Percentiles rank a stretch among this genome's conserved stretches.
phyloP scores from a whole-genome alignment of 1,140 invertebrate genomes.

The Nasonia longicornis region DNA sequence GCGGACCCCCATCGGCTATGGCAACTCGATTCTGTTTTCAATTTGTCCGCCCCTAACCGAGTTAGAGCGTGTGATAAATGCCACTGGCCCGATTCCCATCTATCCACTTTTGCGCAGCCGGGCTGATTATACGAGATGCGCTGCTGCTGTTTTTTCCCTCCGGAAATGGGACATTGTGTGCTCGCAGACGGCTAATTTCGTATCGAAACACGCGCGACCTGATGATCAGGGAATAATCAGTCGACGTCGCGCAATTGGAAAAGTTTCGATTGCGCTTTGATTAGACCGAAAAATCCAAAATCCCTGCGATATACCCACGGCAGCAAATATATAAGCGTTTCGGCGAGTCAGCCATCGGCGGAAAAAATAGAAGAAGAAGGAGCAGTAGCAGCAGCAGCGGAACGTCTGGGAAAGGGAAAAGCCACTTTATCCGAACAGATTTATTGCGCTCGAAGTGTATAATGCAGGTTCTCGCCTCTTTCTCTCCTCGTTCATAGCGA shows the following conservation, averaged over 20 bases:
- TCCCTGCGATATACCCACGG: background rate
- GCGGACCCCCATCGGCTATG: background rate
- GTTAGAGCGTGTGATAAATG: slow-evolving; percentile 5
- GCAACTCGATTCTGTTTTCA: slow-evolving; percentile 24
- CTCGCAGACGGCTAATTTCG: background rate
- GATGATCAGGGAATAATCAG: background rate
- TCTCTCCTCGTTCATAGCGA: slow-evolving; percentile 1
- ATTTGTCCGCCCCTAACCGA: slow-evolving; percentile 5
- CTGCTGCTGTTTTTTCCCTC: background rate
- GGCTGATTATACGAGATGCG: background rate
- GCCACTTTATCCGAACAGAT: slow-evolving; percentile 22
- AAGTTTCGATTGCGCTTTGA: too few species aligned
- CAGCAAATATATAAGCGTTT: too few species aligned
- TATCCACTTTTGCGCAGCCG: background rate
- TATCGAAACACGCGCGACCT: too few species aligned
- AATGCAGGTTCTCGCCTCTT: slow-evolving; percentile 3
- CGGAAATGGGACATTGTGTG: background rate
- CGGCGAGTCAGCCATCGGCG: background rate
- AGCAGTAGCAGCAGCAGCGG: background rate
- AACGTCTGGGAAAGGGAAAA: background rate
- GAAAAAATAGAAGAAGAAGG: background rate
- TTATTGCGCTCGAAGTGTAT: slow-evolving; percentile 33
- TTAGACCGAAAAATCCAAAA: background rate
- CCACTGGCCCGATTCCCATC: background rate
- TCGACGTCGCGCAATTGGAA: too few species aligned